Evolutionary conservation across 1,140 invertebrate genomes (phyloP).

Genomic region (Ditylenchus dipsaci): DNA sequence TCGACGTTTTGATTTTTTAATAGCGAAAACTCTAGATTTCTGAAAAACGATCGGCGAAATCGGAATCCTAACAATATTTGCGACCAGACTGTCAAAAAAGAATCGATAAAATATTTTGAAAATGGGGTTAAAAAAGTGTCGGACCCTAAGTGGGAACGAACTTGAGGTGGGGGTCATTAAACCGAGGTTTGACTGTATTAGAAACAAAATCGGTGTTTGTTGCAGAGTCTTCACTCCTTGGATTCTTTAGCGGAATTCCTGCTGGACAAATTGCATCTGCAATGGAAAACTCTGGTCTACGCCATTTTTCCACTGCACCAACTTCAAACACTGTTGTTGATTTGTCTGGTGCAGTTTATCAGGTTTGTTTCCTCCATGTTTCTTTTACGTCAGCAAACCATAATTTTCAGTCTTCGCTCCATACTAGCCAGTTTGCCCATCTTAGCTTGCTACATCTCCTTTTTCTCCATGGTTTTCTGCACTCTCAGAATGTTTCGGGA

Average conservation of each 20-base stretch:
- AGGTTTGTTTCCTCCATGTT: too few species aligned
- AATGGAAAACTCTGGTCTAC: constrained; percentile 48
- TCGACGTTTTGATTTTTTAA: not conserved
- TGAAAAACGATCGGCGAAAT: too few species aligned
- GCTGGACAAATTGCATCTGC: constrained; percentile 47
- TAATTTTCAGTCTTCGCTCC: constrained; percentile 35
- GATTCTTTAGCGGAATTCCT: constrained; percentile 49
- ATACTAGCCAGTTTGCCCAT: constrained; percentile 40
- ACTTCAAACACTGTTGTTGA: constrained; percentile 47
- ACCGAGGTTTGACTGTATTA: too few species aligned
- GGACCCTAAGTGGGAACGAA: too few species aligned
- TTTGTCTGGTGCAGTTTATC: constrained; percentile 52
- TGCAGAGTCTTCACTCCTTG: constrained; percentile 12
- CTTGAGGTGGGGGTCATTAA: too few species aligned
- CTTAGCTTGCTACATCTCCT: constrained; percentile 43
- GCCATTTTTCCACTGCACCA: constrained; percentile 51
- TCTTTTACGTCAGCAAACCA: too few species aligned
- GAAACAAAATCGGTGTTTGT: not conserved
- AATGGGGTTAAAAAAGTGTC: too few species aligned
- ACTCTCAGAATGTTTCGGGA: constrained; percentile 52
- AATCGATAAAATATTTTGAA: too few species aligned
- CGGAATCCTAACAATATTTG: too few species aligned
- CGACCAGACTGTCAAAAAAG: too few species aligned
- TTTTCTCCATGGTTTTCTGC: constrained; percentile 42
- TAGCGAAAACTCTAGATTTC: too few species aligned